Conservation (phyloP, 2,888 invertebrate genomes). For the Drepanosiphum platanoidis region DNA sequence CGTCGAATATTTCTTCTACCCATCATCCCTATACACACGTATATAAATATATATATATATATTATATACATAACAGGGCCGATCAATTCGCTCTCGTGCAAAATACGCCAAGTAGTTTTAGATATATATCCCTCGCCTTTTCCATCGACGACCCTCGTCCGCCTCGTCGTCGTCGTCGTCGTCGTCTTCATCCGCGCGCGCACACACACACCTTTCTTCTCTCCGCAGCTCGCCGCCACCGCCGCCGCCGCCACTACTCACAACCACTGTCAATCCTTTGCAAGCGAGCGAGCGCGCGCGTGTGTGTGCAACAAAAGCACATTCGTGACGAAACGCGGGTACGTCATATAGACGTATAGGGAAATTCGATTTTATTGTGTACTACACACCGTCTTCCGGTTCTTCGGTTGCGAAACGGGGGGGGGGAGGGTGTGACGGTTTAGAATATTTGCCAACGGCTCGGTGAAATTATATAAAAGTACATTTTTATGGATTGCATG, state of each 20-base stretch:
- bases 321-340: conserved; percentile 59
- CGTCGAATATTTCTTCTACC: conserved; percentile 61
- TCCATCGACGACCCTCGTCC: conserved; percentile 41
- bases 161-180: too few relatives aligned
- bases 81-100: conserved; percentile 60
- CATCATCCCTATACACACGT: conserved; percentile 25
- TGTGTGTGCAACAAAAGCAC: conserved; percentile 53
- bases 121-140: conserved; percentile 55
- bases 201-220: conserved; percentile 5
- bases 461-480: conserved; percentile 35
- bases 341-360: too few relatives aligned
- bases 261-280: conserved; percentile 52
- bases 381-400: conserved; percentile 59
- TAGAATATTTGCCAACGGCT: conserved; percentile 59
- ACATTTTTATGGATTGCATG: neutral
- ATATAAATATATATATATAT: conserved; percentile 20
- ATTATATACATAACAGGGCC: conserved; percentile 26
- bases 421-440: conserved; percentile 24
- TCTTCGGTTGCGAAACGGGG: conserved; percentile 59
- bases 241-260: neutral
- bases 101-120: conserved; percentile 61
- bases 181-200: neutral
- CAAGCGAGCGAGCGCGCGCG: neutral
- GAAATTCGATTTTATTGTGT: conserved; percentile 62
- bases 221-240: neutral